These are phyloP conservation scores for Gobionotothen gibberifrons DNA, from an alignment of 2,797 vertebrate species.

Conservation along the genomic window DNA sequence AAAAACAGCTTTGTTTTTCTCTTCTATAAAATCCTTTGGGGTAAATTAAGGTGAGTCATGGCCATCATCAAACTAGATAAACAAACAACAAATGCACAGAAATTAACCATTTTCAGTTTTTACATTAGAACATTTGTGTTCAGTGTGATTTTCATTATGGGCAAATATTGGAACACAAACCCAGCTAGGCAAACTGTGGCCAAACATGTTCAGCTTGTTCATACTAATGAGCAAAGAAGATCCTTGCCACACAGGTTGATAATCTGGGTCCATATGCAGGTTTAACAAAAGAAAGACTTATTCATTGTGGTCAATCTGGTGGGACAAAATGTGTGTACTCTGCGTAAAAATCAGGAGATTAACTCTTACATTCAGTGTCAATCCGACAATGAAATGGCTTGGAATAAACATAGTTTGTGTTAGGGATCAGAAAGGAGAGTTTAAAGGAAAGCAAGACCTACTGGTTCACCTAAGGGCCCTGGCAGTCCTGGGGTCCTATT, in stretches of 20 bases:
- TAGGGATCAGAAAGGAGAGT: conserved; percentile 64
- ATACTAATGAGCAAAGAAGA: conserved; percentile 2
- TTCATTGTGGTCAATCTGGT: background rate
- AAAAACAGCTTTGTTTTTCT: conserved; percentile 41
- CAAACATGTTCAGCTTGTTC: background rate
- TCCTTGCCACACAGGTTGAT: conserved; percentile 29
- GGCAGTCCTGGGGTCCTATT: conserved; percentile 89
- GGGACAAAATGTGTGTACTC: background rate
- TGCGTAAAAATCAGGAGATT: conserved; percentile 27
- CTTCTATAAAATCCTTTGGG: background rate
- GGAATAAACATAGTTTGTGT: conserved; percentile 30
- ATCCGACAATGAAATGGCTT: conserved; percentile 28
- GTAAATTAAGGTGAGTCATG: conserved; percentile 1
- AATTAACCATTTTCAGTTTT: background rate
- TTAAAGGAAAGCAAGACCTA: conserved; percentile 95
- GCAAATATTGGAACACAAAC: conserved; percentile 3
- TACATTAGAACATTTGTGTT: conserved; percentile 9
- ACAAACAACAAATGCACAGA: background rate
- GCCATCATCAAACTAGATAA: conserved; percentile 5
- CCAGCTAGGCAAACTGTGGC: conserved; percentile 10
- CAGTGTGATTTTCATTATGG: background rate
- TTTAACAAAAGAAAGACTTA: conserved; percentile 30
- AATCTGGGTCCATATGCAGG: conserved; percentile 4
- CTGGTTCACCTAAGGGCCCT: conserved; percentile 99
- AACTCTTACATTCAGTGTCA: conserved; percentile 29